phyloP scores from a whole-genome alignment of 2,888 invertebrate genomes.

The Drosophila falleni region DNA sequence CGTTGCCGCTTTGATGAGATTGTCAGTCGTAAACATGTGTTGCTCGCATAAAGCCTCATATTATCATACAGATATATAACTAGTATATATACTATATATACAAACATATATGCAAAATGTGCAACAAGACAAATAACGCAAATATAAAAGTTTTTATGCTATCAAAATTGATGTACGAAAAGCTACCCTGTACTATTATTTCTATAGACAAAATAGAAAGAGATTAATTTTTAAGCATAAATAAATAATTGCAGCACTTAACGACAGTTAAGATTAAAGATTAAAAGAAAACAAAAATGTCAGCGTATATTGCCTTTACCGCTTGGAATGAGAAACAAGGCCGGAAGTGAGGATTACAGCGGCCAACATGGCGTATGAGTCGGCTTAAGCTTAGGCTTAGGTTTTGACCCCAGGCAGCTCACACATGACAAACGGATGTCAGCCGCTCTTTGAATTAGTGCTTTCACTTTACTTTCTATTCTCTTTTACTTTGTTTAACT shows the following conservation, averaged over 20 bases:
- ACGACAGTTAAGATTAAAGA: neutral
- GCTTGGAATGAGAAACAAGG: neutral
- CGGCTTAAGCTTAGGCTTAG: constrained; percentile 3
- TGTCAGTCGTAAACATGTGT: constrained; percentile 57
- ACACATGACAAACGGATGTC: constrained; percentile 8
- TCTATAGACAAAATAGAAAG: neutral
- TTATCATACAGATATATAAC: constrained; percentile 15
- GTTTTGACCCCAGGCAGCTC: neutral
- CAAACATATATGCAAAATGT: constrained; percentile 47
- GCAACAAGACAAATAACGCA: constrained; percentile 65
- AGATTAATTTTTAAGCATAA: neutral
- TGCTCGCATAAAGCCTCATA: constrained; percentile 49
- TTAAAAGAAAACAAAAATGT: neutral
- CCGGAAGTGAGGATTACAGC: neutral
- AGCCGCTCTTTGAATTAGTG: neutral
- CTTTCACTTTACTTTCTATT: constrained; percentile 1
- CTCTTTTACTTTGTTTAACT: neutral
- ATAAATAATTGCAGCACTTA: constrained; percentile 1
- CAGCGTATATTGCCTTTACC: neutral
- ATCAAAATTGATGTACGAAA: neutral
- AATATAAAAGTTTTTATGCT: constrained; percentile 38
- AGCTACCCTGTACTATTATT: constrained; percentile 15
- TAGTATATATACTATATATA: neutral
- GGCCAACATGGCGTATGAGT: constrained; percentile 15
- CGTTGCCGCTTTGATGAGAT: constrained; percentile 49